These are phyloP conservation scores for Sminthurinus aureus DNA, from an alignment of 2,888 invertebrate species.

Conservation along the genomic window DNA sequence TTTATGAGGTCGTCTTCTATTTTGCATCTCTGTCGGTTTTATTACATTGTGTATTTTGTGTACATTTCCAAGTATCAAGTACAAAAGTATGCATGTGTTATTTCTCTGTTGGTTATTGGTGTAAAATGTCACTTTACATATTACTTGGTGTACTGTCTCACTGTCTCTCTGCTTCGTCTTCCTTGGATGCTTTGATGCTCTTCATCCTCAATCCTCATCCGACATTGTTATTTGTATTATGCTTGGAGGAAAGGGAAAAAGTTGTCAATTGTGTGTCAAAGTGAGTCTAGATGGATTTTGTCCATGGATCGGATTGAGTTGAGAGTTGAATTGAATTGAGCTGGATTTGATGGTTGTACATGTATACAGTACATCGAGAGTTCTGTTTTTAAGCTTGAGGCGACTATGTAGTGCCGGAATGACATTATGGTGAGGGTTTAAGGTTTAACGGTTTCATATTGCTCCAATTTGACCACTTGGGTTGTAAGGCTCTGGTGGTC, in stretches of 20 bases:
- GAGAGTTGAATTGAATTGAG: not conserved
- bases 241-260: not conserved
- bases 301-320: not conserved
- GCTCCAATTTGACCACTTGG: slow-evolving; percentile 36
- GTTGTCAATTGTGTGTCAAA: slow-evolving; percentile 5
- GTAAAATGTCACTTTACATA: not conserved
- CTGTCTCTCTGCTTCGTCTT: not conserved
- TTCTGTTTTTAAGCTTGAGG: slow-evolving; percentile 17
- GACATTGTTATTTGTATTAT: slow-evolving; percentile 3
- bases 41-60: not conserved
- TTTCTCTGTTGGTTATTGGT: not conserved
- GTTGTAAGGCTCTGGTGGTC: slow-evolving; percentile 27
- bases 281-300: too few relatives aligned
- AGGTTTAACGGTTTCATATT: slow-evolving; percentile 29
- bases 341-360: too few relatives aligned
- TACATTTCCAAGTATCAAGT: slow-evolving; percentile 3
- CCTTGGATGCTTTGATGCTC: not conserved
- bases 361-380: slow-evolving; percentile 17
- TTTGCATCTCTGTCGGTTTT: not conserved
- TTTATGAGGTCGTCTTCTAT: not conserved
- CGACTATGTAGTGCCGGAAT: not conserved
- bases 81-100: not conserved
- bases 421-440: slow-evolving; percentile 12
- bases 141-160: not conserved
- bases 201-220: not conserved